phyloP scores from a whole-genome alignment of 2,113 vertebrate species.

The Hydrochoerus hydrochaeris region DNA sequence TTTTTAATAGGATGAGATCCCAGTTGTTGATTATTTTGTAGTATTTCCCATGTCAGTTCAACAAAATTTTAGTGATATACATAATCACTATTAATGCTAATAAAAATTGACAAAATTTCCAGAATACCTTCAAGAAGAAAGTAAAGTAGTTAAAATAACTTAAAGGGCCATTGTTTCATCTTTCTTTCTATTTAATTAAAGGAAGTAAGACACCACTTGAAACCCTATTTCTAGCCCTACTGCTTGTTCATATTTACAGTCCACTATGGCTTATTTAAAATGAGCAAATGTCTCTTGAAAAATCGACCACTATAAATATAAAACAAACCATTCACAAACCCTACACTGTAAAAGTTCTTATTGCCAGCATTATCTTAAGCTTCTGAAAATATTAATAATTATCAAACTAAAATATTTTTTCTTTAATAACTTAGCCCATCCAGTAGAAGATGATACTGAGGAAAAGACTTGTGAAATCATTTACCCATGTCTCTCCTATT shows the following conservation, averaged over 20 bases:
- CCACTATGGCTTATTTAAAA: conserved; percentile 92
- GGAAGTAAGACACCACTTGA: conserved; percentile 89
- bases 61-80: neutral
- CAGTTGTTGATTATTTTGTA: neutral
- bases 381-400: neutral
- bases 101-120: neutral
- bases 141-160: conserved; percentile 88
- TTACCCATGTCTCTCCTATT: neutral
- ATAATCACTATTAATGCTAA: neutral
- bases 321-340: neutral
- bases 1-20: neutral
- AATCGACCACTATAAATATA: conserved; percentile 87
- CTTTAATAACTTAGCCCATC: neutral
- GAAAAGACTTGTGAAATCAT: neutral
- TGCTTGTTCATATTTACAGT: conserved; percentile 91
- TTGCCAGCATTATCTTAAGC: neutral
- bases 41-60: neutral
- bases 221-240: conserved; percentile 92
- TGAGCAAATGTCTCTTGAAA: conserved; percentile 93
- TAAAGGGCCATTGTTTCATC: conserved; percentile 86
- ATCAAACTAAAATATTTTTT: neutral
- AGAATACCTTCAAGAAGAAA: conserved; percentile 91
- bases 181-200: conserved; percentile 82
- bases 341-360: neutral
- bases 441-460: neutral